A percentile compares a stretch with the other conserved stretches of the same genome.
Conservation (phyloP, 2,888 invertebrate genomes). For the Protonemura montana region DNA sequence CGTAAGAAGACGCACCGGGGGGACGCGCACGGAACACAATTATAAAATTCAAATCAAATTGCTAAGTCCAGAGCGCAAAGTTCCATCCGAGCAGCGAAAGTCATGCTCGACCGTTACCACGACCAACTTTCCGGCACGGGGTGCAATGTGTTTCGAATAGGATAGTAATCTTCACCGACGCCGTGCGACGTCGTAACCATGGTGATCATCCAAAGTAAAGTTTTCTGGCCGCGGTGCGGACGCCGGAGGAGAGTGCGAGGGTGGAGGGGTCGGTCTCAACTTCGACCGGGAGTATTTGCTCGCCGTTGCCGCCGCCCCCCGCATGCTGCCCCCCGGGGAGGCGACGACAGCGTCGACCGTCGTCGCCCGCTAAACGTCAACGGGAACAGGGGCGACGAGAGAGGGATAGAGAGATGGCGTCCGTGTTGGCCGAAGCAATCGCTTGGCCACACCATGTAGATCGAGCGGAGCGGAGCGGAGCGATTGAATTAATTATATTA, state of each 20-base stretch:
- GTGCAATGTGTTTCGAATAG: slow-evolving; percentile 34
- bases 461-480: neutral
- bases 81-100: no score
- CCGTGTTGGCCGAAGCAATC: slow-evolving; percentile 26
- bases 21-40: no score
- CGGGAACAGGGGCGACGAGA: neutral
- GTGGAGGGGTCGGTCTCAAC: slow-evolving; percentile 43
- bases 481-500: slow-evolving; percentile 14
- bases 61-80: no score
- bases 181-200: slow-evolving; percentile 42
- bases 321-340: slow-evolving; percentile 31
- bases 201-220: slow-evolving; percentile 39
- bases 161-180: slow-evolving; percentile 32
- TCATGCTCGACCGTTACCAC: no score
- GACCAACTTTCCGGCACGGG: neutral
- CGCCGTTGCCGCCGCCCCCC: slow-evolving; percentile 15
- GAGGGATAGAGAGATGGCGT: neutral
- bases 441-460: neutral
- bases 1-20: no score
- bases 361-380: neutral
- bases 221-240: slow-evolving; percentile 42
- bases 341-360: neutral
- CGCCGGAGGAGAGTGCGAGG: slow-evolving; percentile 45
- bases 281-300: slow-evolving; percentile 38
- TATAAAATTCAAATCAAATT: no score